These are phyloP conservation scores for Scaptomyza montana DNA, from an alignment of 1,140 invertebrate species.

Conservation along the genomic window DNA sequence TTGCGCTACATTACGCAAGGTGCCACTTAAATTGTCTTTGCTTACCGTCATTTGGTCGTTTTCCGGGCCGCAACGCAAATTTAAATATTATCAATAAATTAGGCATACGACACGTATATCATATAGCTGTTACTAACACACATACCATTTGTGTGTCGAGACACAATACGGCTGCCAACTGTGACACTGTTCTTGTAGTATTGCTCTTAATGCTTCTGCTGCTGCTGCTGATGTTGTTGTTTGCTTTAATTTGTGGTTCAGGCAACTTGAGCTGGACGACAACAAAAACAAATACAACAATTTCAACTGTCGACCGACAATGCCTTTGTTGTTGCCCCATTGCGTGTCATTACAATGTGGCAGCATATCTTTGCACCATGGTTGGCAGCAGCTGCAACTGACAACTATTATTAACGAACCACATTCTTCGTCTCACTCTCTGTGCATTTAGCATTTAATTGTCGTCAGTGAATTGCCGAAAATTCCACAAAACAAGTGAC, in stretches of 20 bases:
- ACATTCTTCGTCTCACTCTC: not conserved
- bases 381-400: conserved; percentile 58
- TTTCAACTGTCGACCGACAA: conserved; percentile 32
- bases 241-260: conserved; percentile 73
- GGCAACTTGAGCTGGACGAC: conserved; percentile 23
- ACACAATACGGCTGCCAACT: conserved; percentile 12
- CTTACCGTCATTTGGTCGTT: conserved; percentile 20
- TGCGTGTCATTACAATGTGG: conserved; percentile 17
- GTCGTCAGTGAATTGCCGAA: conserved; percentile 55
- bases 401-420: conserved; percentile 71
- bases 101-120: conserved; percentile 58
- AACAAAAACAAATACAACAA: conserved; percentile 18
- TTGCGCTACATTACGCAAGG: conserved; percentile 59
- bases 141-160: not conserved
- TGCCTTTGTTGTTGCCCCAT: conserved; percentile 5
- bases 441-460: conserved; percentile 67
- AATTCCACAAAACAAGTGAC: conserved; percentile 43
- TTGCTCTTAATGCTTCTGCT: conserved; percentile 32
- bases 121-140: conserved; percentile 29
- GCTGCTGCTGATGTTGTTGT: conserved; percentile 46
- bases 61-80: conserved; percentile 32
- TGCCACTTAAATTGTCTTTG: conserved; percentile 36
- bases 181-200: not conserved
- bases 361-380: conserved; percentile 41
- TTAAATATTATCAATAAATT: conserved; percentile 77